Percentiles rank a stretch among this genome's conserved stretches.
These are phyloP conservation scores for Acanthurus lineatus DNA, from an alignment of 2,797 vertebrate genomes.

Conservation along the genomic window DNA sequence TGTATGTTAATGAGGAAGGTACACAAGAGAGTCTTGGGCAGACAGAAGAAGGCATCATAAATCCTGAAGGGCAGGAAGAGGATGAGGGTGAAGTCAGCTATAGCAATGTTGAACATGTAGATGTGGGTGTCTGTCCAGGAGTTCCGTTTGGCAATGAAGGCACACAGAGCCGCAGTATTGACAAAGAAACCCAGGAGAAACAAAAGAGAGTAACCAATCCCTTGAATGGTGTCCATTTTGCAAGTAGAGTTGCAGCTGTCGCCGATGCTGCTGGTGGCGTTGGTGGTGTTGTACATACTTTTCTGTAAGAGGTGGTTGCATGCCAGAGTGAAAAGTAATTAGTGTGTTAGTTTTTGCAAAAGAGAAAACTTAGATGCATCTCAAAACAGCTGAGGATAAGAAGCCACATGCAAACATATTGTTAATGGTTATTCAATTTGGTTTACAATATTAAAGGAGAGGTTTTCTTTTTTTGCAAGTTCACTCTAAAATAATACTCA, in stretches of 20 bases:
- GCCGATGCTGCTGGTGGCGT: not conserved
- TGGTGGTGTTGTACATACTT: slow-evolving; percentile 11
- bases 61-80: slow-evolving; percentile 86
- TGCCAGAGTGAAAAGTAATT: not conserved
- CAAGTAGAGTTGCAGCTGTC: accelerated
- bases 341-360: slow-evolving; percentile 3
- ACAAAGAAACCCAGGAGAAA: slow-evolving; percentile 76
- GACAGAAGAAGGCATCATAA: slow-evolving; percentile 55
- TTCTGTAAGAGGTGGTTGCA: slow-evolving; percentile 16
- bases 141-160: slow-evolving; percentile 58
- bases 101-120: slow-evolving; percentile 82
- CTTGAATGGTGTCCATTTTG: not conserved
- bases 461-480: not conserved
- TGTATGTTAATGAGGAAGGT: slow-evolving; percentile 73
- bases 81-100: slow-evolving; percentile 82
- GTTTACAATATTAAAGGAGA: not conserved
- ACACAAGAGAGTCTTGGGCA: slow-evolving; percentile 34
- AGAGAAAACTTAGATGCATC: not conserved
- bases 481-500: not conserved
- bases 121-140: slow-evolving; percentile 81
- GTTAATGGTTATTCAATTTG: not conserved
- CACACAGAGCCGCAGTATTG: slow-evolving; percentile 70
- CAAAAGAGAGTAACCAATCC: slow-evolving; percentile 61
- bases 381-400: not conserved
- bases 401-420: not conserved